Conservation (phyloP, 1,140 invertebrate genomes). For the Caenorhabditis inopinata region DNA sequence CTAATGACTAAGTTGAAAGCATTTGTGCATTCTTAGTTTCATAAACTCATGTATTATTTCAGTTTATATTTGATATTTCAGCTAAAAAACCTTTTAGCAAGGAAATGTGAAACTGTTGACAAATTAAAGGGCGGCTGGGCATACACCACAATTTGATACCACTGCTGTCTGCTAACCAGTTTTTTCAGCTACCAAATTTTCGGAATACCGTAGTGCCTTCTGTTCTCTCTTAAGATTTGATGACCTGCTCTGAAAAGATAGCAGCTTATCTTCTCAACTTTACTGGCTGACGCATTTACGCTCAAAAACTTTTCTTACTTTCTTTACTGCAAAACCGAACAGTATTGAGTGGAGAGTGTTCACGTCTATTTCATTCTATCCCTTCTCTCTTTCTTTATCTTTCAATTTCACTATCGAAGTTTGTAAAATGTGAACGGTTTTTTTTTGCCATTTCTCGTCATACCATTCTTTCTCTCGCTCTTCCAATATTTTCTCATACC, state of each 20-base stretch:
- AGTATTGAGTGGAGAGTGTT: slow-evolving; percentile 2
- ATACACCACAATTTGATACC: neutral
- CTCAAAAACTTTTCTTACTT: neutral
- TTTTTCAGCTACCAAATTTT: no score
- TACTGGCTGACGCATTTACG: slow-evolving; percentile 27
- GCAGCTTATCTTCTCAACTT: slow-evolving; percentile 2
- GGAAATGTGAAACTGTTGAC: no score
- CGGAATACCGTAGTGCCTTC: no score
- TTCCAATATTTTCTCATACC: neutral
- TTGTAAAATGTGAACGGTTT: slow-evolving; percentile 22
- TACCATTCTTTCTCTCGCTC: no score
- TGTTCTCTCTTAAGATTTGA: no score
- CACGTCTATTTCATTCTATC: slow-evolving; percentile 4
- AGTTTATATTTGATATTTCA: no score
- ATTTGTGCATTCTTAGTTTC: no score
- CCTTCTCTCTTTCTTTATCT: neutral
- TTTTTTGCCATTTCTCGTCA: neutral
- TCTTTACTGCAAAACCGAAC: neutral
- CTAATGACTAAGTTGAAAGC: no score
- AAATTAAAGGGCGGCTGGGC: no score
- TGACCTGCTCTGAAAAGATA: neutral
- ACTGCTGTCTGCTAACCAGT: no score
- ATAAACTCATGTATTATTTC: no score
- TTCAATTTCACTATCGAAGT: slow-evolving; percentile 3
- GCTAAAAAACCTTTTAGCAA: no score